phyloP scores from a whole-genome alignment of 2,113 vertebrate species.

The Oryzias javanicus region DNA sequence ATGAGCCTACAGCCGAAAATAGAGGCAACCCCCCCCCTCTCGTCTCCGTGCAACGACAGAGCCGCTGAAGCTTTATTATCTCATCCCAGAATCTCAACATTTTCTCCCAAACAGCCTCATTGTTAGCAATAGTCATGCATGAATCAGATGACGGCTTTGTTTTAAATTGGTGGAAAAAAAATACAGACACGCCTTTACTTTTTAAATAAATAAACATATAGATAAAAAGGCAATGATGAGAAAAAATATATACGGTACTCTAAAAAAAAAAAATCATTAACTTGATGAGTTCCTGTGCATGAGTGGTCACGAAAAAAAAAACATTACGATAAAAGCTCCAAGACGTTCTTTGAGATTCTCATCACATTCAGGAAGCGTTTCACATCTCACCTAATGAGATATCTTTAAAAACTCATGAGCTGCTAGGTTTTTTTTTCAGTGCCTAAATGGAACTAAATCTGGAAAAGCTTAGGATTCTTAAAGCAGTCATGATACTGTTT shows the following conservation, averaged over 20 bases:
- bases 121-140: not conserved
- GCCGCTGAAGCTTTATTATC: slow-evolving; percentile 45
- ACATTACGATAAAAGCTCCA: not conserved
- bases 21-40: slow-evolving; percentile 55
- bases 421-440: not conserved
- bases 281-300: not conserved
- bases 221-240: not conserved
- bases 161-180: not conserved
- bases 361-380: not conserved
- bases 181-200: not conserved
- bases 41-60: slow-evolving; percentile 47
- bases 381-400: not conserved
- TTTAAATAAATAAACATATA: not conserved
- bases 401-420: not conserved
- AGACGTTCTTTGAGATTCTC: not conserved
- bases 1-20: slow-evolving; percentile 72
- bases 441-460: not conserved
- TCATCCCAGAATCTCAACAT: slow-evolving; percentile 34
- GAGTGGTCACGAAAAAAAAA: slow-evolving; percentile 1
- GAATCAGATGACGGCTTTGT: not conserved
- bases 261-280: not conserved
- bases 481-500: not conserved
- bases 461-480: not conserved
- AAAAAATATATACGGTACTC: not conserved
- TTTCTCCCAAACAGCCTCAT: not conserved